phyloP scores from a whole-genome alignment of 2,113 vertebrate species.

The Todiramphus chloris region DNA sequence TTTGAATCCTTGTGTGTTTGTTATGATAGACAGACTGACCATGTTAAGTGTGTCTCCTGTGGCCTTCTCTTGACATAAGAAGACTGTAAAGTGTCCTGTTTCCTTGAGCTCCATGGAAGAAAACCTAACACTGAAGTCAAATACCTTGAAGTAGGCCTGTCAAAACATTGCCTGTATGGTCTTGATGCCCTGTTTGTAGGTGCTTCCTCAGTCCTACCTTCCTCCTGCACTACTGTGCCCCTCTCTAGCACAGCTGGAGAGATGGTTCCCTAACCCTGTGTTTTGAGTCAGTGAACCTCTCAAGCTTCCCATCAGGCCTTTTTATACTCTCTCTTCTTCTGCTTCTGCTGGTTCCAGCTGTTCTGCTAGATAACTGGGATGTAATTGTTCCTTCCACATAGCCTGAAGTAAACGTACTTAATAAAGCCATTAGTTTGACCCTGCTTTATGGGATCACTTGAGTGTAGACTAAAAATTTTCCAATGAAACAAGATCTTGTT shows the following conservation, averaged over 20 bases:
- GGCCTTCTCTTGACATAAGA: not conserved
- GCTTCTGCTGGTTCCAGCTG: conserved; percentile 4
- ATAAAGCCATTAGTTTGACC: conserved; percentile 37
- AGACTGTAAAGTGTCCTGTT: not conserved
- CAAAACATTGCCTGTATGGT: not conserved
- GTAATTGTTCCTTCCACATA: conserved; percentile 32
- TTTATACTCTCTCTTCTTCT: not conserved
- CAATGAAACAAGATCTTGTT: not conserved
- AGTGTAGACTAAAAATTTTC: not conserved
- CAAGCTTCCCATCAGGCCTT: not conserved
- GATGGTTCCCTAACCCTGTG: not conserved
- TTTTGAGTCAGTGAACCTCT: not conserved
- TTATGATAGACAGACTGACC: not conserved
- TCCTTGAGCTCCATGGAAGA: not conserved
- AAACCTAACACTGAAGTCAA: not conserved
- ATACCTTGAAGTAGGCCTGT: not conserved
- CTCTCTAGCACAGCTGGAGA: not conserved
- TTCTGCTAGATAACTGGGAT: not conserved
- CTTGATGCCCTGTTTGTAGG: not conserved
- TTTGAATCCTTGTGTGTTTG: not conserved
- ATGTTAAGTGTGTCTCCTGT: not conserved
- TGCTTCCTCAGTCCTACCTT: not conserved
- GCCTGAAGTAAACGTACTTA: conserved; percentile 31
- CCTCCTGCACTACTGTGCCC: not conserved
- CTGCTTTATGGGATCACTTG: not conserved